Evolutionary conservation across 2,113 vertebrate genomes (phyloP).

Genomic region (Zapornia atra): DNA sequence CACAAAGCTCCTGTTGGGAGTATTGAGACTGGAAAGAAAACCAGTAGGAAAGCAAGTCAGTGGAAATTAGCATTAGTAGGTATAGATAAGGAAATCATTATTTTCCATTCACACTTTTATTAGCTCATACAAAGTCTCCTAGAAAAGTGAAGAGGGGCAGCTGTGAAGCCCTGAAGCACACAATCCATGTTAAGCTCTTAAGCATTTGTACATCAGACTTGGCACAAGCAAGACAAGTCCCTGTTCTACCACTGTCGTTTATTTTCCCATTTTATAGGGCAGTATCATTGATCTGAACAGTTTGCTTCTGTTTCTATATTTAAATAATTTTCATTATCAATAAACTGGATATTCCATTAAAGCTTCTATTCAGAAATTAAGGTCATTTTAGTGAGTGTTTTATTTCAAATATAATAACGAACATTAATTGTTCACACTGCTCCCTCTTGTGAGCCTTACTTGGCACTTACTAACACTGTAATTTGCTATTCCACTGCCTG

Average conservation of each 20-base stretch:
- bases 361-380: not conserved
- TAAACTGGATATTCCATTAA: not conserved
- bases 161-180: not conserved
- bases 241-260: not conserved
- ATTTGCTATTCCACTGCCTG: not conserved
- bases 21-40: not conserved
- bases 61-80: not conserved
- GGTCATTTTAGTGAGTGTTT: not conserved
- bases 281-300: not conserved
- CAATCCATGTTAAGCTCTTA: not conserved
- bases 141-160: not conserved
- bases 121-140: not conserved
- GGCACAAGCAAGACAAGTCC: not conserved
- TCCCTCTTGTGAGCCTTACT: not conserved
- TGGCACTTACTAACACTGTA: not conserved
- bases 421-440: not conserved
- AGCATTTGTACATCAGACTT: not conserved
- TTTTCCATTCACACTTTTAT: not conserved
- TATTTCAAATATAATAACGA: not conserved
- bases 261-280: not conserved
- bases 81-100: not conserved
- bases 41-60: not conserved
- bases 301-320: not conserved
- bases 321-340: not conserved
- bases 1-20: not conserved